Conservation (phyloP, 2,797 vertebrate species). For the Enteromius thamalakanensis region DNA sequence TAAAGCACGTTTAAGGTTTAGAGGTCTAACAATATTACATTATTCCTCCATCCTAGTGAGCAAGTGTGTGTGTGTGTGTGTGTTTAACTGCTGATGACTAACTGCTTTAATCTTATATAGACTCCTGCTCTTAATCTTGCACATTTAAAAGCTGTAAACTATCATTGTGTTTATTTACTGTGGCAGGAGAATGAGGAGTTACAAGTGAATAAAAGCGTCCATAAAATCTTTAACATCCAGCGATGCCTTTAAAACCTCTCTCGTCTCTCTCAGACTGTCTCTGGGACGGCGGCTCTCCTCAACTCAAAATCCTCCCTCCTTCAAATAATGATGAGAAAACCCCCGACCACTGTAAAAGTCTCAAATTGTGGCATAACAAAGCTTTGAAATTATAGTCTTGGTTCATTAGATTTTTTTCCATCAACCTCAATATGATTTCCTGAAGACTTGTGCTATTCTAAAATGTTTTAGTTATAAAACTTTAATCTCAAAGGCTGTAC, state of each 20-base stretch:
- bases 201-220: conserved; percentile 47
- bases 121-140: background rate
- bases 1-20: background rate
- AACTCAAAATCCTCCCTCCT: conserved; percentile 41
- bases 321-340: conserved; percentile 48
- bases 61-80: background rate
- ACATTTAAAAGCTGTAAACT: conserved; percentile 47
- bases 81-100: background rate
- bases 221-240: conserved; percentile 47
- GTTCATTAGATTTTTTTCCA: conserved; percentile 37
- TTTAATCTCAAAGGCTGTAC: conserved; percentile 1
- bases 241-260: conserved; percentile 40
- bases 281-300: conserved; percentile 7
- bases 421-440: conserved; percentile 1
- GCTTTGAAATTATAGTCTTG: conserved; percentile 29
- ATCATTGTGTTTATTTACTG: conserved; percentile 53
- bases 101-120: background rate
- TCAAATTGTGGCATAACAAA: conserved; percentile 41
- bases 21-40: background rate
- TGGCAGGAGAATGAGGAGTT: conserved; percentile 41
- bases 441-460: background rate
- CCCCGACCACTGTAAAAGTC: conserved; percentile 30
- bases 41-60: background rate
- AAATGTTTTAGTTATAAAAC: conserved; percentile 10
- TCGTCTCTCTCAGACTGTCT: conserved; percentile 34